Conservation (phyloP, 2,113 vertebrate genomes). For the Vulpes ferrilata region DNA sequence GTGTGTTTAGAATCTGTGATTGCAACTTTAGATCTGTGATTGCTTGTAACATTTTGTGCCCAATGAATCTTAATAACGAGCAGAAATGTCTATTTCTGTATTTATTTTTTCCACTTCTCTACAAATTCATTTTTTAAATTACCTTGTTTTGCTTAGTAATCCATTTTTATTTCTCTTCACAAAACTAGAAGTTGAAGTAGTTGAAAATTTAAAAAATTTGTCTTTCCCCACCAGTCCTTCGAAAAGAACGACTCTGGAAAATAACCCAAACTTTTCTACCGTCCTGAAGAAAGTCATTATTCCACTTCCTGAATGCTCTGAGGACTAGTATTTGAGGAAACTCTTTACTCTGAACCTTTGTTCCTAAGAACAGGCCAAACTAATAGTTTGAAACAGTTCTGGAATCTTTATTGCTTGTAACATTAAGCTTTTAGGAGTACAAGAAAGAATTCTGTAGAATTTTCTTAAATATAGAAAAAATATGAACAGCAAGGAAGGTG, state of each 20-base stretch:
- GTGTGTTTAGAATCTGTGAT: neutral
- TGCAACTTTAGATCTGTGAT: too few relatives aligned
- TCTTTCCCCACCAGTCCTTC: neutral
- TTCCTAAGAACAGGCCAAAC: conserved; percentile 37
- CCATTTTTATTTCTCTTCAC: conserved; percentile 1
- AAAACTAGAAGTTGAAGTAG: neutral
- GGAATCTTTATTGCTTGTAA: conserved; percentile 22
- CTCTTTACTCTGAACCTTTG: neutral
- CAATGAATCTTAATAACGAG: neutral
- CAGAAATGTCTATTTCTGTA: neutral
- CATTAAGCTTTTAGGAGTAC: conserved; percentile 15
- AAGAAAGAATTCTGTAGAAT: conserved; percentile 15
- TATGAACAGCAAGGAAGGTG: neutral
- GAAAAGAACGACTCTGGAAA: neutral
- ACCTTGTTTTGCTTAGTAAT: neutral
- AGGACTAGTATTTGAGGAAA: neutral
- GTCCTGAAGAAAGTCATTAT: neutral
- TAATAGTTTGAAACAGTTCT: conserved; percentile 16
- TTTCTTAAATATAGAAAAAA: conserved; percentile 37
- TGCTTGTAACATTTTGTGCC: neutral
- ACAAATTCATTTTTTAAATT: neutral
- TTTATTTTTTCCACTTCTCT: neutral
- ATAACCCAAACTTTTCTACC: neutral
- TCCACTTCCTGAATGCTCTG: neutral
- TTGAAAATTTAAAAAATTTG: neutral